phyloP scores from a whole-genome alignment of 2,113 vertebrate genomes.

The Heterocephalus glaber region DNA sequence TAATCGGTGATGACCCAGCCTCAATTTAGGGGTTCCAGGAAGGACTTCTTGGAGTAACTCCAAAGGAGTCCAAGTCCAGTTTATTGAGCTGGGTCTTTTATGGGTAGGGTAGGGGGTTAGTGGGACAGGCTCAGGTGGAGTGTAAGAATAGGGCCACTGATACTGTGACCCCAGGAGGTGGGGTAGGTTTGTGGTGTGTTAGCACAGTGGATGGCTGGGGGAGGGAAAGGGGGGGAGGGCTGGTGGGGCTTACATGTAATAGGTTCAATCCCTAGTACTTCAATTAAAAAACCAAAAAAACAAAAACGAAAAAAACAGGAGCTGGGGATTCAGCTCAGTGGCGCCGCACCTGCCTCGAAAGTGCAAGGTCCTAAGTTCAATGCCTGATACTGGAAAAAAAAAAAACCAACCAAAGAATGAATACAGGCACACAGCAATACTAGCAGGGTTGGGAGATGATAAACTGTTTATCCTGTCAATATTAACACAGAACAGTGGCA shows the following conservation, averaged over 20 bases:
- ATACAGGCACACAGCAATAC: background rate
- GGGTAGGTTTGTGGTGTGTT: background rate
- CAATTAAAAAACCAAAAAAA: background rate
- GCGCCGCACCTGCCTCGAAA: no score
- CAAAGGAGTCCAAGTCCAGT: background rate
- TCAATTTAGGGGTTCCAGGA: background rate
- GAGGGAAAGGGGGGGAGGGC: background rate
- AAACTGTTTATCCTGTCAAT: background rate
- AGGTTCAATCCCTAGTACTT: background rate
- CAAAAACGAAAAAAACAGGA: no score
- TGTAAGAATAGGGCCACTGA: background rate
- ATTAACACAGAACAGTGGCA: background rate
- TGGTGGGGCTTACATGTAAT: background rate
- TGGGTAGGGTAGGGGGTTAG: background rate
- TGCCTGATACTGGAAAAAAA: no score
- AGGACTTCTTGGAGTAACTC: background rate
- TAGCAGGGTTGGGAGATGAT: background rate
- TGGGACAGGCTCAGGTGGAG: background rate
- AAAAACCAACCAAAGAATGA: slow-evolving; percentile 19
- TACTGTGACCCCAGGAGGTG: background rate
- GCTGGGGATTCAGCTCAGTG: no score
- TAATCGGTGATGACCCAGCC: background rate
- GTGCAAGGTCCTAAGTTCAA: no score
- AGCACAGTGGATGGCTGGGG: background rate
- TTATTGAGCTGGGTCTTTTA: background rate